Base-by-base conservation (phyloP, 2,113 vertebrate genomes). In the Ctenodactylus gundi region DNA sequence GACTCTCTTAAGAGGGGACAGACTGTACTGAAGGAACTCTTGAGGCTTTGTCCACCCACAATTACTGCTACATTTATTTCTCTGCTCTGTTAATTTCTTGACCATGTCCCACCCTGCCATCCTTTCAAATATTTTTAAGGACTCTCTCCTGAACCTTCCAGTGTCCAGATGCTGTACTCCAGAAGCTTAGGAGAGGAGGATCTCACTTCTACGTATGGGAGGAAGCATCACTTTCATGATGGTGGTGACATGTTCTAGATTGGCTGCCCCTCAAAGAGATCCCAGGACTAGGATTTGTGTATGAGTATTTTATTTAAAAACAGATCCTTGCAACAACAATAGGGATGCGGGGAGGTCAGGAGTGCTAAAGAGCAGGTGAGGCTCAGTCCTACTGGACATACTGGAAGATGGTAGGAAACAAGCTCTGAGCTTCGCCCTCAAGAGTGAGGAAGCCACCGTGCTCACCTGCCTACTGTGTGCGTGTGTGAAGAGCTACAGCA, bases 41-140 rank as follows among this genome's bases (percentile, higher is more conserved):
- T 80, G 75, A 86, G 31, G 27, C 39, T 53, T 67, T 29, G 49
- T 82, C 60, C 23, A 55, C 18, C 62, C 44, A 75, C 64, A 97
- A 88, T 85, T 75, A 60, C 57, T 34, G 76, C n/a, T 13, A 46
- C 21, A 49, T 82, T 65, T 81, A 17, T 49, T 92, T 78, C 36
- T 95, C 49, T 62, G 0, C n/a, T 91, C n/a, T 77, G 14, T 64
- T 68, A 31, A 85, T 68, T 82, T 73, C 53, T 64, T 93, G 39
- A 44, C 36, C n/a, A 75, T 23, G 29, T 39, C 81, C 53, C 31
- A 39, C 85, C 51, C 34, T 64, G 34, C 27, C 64, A 55, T 57
- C 39, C 31, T 91, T 88, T 53, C 60, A 96, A 87, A 57, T 13
- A 31, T 14, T 89, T 83, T 73, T 21, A 60, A 91, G 76, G n/a